Base-by-base conservation (phyloP, 2,888 invertebrate species). In the Calameuta pallipes region DNA sequence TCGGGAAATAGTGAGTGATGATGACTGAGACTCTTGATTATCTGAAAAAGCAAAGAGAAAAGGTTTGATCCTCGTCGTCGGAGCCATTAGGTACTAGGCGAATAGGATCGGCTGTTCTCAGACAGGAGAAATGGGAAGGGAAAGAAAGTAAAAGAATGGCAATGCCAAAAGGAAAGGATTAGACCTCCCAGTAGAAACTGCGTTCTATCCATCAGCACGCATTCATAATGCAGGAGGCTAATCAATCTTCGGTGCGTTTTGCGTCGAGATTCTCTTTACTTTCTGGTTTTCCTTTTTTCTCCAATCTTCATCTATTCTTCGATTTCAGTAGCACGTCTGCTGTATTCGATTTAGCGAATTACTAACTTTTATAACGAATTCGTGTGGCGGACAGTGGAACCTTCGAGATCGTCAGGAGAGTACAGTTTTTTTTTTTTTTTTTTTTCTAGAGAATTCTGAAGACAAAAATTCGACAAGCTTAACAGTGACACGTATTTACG, bases 191-290 rank as follows among this genome's bases (percentile, higher is more conserved):
- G 56, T 56, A 56, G 56, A 56, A 56, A 23, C 56, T 34, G 31
- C 31, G 30, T 31, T 30, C 74, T 73, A 78, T 78, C 78, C 78
- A 78, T 78, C 78, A 78, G 71, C 78, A 56, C 41, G 33, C 34
- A 78, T 78, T 78, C 75, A 76, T 78, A 78, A 75, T 78, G 75
- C 78, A 76, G 69, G 75, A 76, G 78, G 75, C 76, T 73, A 76
- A 78, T 78, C 78, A 75, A 78, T 78, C 78, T 75, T 78, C 76
- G 75, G 37, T 3, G 56, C 34, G 70, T 15, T 41, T 69, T 23
- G 75, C 15, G 35, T 11, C 34, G 76, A 41, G 68, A 33, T 75
- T 75, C 41, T 15, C 41, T 30, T 31, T 31, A 4, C 13, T n/a
- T 35, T n/a, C n/a, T 11, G 35, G 30, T n/a, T 23, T 69, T 69